A percentile compares a stretch with the other conserved stretches of the same genome.
Evolutionary conservation across 2,888 invertebrate genomes (phyloP).

Genomic region (Perithous albicinctus): DNA sequence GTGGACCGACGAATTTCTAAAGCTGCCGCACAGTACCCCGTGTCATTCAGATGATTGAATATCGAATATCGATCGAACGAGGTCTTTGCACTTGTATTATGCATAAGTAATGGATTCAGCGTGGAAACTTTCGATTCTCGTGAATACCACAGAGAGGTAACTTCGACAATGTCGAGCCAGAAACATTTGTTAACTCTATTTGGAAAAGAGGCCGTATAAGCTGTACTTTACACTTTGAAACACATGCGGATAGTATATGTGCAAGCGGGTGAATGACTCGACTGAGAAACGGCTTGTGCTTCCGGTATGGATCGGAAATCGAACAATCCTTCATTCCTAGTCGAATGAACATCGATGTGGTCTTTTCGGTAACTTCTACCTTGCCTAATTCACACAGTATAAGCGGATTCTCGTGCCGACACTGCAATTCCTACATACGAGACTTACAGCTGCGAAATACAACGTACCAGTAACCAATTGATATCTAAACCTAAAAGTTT

Average conservation of each 20-base stretch:
- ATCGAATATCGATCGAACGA: constrained; percentile 57
- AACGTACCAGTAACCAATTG: not conserved
- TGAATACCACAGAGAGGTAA: constrained; percentile 16
- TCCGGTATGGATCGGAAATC: constrained; percentile 73
- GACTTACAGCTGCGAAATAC: not conserved
- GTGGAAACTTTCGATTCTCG: constrained; percentile 20
- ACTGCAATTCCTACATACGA: not conserved
- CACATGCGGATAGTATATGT: not conserved
- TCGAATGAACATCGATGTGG: constrained; percentile 61
- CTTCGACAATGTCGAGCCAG: constrained; percentile 28
- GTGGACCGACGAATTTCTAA: constrained; percentile 14
- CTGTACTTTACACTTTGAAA: constrained; percentile 2
- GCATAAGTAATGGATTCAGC: constrained; percentile 29
- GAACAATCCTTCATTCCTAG: constrained; percentile 68
- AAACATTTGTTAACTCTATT: constrained; percentile 13
- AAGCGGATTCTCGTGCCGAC: constrained; percentile 21
- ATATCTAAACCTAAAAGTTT: no score
- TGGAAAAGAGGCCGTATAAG: constrained; percentile 18
- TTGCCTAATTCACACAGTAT: constrained; percentile 1
- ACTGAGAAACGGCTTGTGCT: constrained; percentile 71
- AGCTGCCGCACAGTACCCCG: constrained; percentile 1
- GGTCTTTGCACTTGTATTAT: constrained; percentile 37
- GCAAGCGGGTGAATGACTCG: constrained; percentile 28
- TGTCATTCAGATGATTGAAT: constrained; percentile 43
- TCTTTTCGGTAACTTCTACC: constrained; percentile 37